A percentile compares a stretch with the other conserved stretches of the same genome.
These are phyloP conservation scores for Nycticryphes semicollaris DNA, from an alignment of 2,113 vertebrate genomes.

Conservation along the genomic window DNA sequence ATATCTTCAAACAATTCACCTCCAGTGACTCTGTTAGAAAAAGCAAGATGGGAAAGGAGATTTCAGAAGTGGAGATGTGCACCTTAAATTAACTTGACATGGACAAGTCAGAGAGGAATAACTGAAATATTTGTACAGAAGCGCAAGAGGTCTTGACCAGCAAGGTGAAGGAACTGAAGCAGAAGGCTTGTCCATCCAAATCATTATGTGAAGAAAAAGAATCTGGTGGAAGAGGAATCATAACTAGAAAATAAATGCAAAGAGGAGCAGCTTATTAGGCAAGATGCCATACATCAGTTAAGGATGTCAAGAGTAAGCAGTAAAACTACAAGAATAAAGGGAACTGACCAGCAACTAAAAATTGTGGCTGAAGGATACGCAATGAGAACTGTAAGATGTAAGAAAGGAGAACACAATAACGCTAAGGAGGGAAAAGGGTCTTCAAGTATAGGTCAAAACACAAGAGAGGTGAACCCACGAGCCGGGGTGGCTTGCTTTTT, in stretches of 20 bases:
- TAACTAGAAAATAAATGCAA: not conserved
- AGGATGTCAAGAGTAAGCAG: not conserved
- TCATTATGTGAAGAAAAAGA: not conserved
- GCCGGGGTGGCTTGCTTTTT: not conserved
- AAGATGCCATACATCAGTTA: not conserved
- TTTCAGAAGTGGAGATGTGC: not conserved
- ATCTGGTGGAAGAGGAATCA: not conserved
- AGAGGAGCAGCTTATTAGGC: not conserved
- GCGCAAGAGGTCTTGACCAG: not conserved
- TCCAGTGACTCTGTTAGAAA: slow-evolving; percentile 84
- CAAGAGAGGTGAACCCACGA: not conserved
- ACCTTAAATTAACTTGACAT: not conserved
- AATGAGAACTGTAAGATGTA: not conserved
- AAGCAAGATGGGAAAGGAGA: not conserved
- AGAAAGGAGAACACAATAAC: not conserved
- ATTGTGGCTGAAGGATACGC: not conserved
- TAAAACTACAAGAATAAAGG: not conserved
- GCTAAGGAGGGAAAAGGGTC: not conserved
- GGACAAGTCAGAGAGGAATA: not conserved
- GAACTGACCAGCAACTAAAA: not conserved
- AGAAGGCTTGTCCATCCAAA: not conserved
- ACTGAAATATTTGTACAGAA: not conserved
- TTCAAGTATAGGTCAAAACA: not conserved
- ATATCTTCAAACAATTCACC: slow-evolving; percentile 94
- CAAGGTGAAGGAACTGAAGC: not conserved